These are phyloP conservation scores for Eulithis testata DNA, from an alignment of 2,888 invertebrate genomes.

Conservation along the genomic window DNA sequence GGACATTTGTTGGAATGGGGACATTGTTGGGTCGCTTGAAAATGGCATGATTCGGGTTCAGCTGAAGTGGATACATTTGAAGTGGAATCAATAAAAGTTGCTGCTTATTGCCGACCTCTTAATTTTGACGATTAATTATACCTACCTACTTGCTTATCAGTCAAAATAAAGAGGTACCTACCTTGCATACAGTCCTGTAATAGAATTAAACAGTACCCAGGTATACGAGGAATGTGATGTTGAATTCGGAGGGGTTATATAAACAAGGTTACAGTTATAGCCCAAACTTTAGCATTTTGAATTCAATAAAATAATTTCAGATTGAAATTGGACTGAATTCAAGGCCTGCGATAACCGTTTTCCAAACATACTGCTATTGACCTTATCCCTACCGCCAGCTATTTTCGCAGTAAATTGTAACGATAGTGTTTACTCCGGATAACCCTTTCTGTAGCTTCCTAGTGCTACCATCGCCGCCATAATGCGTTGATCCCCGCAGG, in stretches of 20 bases:
- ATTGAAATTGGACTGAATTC: conserved; percentile 3
- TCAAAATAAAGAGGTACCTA: no score
- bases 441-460: conserved; percentile 13
- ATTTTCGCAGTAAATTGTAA: conserved; percentile 24
- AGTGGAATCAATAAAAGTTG: conserved; percentile 18
- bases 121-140: conserved; percentile 2
- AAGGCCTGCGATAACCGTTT: conserved; percentile 11
- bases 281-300: neutral
- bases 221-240: neutral
- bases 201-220: no score
- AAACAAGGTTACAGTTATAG: neutral
- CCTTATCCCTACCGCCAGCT: conserved; percentile 12
- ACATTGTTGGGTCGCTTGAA: conserved; percentile 14
- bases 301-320: conserved; percentile 9
- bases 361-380: conserved; percentile 18
- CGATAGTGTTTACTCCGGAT: conserved; percentile 16
- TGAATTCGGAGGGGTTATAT: neutral
- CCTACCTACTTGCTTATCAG: no score
- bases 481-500: conserved; percentile 27
- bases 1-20: conserved; percentile 21
- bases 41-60: conserved; percentile 17
- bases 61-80: conserved; percentile 15
- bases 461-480: conserved; percentile 15
- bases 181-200: no score
- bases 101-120: conserved; percentile 4